Percentiles rank a stretch among this genome's conserved stretches.
These are phyloP conservation scores for Theristicus caerulescens DNA, from an alignment of 2,113 vertebrate genomes.

Conservation along the genomic window DNA sequence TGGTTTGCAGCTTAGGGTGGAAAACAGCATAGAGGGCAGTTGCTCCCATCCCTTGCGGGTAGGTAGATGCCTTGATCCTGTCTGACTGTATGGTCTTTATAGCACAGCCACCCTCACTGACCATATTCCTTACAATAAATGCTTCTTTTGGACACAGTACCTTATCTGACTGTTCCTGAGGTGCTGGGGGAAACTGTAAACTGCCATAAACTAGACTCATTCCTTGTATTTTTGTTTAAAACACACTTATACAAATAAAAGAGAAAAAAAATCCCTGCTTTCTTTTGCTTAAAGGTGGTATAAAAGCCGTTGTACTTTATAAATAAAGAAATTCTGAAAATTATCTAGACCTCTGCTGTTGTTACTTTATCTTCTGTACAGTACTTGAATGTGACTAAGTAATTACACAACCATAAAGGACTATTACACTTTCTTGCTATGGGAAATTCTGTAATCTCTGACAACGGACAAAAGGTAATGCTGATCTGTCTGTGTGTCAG, in stretches of 20 bases:
- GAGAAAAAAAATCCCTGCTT: not conserved
- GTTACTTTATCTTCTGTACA: not conserved
- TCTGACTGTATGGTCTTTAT: not conserved
- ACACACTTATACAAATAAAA: not conserved
- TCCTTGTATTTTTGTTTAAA: not conserved
- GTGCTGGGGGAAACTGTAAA: not conserved
- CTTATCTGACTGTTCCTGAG: not conserved
- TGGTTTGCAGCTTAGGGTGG: not conserved
- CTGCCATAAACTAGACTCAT: not conserved
- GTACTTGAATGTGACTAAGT: not conserved
- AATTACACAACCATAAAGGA: not conserved
- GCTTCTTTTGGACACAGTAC: not conserved
- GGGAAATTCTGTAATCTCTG: not conserved
- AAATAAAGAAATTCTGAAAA: not conserved
- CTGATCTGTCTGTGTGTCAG: not conserved
- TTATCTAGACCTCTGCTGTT: not conserved
- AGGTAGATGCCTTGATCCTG: not conserved
- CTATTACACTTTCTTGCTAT: not conserved
- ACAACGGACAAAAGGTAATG: not conserved
- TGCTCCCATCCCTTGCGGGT: not conserved
- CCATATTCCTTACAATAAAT: not conserved
- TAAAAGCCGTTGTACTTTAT: not conserved
- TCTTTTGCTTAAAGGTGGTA: not conserved
- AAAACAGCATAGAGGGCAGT: rapidly evolving
- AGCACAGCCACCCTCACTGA: not conserved